Conservation (phyloP, 2,113 vertebrate species). For the Xenopus tropicalis region DNA sequence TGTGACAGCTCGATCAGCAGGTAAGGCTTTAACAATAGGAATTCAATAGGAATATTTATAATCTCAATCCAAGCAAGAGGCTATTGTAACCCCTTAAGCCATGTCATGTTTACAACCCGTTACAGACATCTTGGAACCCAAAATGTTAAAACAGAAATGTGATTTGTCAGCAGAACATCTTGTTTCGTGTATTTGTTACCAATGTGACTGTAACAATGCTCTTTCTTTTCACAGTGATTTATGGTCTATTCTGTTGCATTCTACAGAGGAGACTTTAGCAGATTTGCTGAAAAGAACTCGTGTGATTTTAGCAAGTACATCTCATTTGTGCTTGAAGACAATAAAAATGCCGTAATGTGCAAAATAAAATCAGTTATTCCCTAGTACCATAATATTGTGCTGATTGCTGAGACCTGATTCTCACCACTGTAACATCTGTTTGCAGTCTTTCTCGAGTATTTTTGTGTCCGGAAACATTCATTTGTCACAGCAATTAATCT, state of each 20-base stretch:
- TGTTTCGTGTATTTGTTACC: constrained; percentile 28
- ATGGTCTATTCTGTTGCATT: constrained; percentile 20
- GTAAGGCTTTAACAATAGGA: too few relatives aligned
- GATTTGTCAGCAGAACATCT: constrained; percentile 26
- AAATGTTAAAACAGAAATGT: neutral
- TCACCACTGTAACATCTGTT: constrained; percentile 42
- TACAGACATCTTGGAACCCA: neutral
- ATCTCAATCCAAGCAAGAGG: too few relatives aligned
- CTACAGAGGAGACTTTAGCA: constrained; percentile 24
- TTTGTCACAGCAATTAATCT: constrained; percentile 41
- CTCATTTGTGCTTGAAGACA: constrained; percentile 43
- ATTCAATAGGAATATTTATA: too few relatives aligned
- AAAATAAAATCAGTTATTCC: constrained; percentile 46
- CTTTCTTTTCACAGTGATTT: constrained; percentile 33
- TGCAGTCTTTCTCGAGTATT: constrained; percentile 28
- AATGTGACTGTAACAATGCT: constrained; percentile 23
- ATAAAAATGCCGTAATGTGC: constrained; percentile 43
- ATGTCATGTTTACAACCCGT: neutral
- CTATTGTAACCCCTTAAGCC: too few relatives aligned
- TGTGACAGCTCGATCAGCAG: too few relatives aligned
- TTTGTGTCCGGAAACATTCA: constrained; percentile 31
- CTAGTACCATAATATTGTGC: constrained; percentile 42
- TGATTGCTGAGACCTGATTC: constrained; percentile 42
- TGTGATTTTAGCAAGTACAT: constrained; percentile 41
- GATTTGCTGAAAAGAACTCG: constrained; percentile 39